Evolutionary conservation across 1,140 invertebrate species (phyloP), one percentile per base, ranked within the genome.

Genomic region (Hyphantria cunea): DNA sequence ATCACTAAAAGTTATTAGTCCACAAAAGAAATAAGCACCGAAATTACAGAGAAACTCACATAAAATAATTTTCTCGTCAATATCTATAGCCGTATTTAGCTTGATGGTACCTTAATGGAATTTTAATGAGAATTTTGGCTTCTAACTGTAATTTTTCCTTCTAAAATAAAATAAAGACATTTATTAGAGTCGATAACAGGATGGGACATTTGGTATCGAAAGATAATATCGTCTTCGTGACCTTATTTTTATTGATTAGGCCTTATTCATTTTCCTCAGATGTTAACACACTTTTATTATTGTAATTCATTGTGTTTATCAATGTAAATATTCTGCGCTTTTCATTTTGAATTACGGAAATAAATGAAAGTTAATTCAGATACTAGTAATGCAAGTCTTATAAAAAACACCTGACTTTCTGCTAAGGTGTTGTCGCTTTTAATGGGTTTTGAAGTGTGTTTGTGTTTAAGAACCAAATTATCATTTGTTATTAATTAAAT

Each of bases 101-200:
- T 64, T 61, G 61, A 68, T 58, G 58, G 51, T 66, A 62, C 45
- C 64, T 67, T 83, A 83, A 83, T 81, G 78, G 80, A 83, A 81
- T 83, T 83, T 83, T 83, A 83, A 83, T 83, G 80, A 83, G 78
- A 81, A 81, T 74, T 81, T 81, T 65, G 74, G 70, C 71, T 68
- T 67, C 74, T 70, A 66, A 51, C 54, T 75, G 72, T 78, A 81
- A 81, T 78, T 81, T 79, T 66, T 66, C 42, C 55, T 53, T 14
- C 64, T 70, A 72, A 76, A 79, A 80, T 75, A 77, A 76, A 73
- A 74, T 68, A 70, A 62, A 50, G 73, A 70, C 72, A 78, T 83
- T 83, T 84, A 81, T 80, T 67, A 66, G 73, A 81, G 76, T 81
- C 78, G 72, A 81, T 83, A 80, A 76, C 73, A 68, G 60, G 37